A percentile compares a stretch with the other conserved stretches of the same genome.
These are phyloP conservation scores for Theonella swinhoei DNA, from an alignment of 37 sponge, comb jelly and placozoan genomes.

Conservation along the genomic window DNA sequence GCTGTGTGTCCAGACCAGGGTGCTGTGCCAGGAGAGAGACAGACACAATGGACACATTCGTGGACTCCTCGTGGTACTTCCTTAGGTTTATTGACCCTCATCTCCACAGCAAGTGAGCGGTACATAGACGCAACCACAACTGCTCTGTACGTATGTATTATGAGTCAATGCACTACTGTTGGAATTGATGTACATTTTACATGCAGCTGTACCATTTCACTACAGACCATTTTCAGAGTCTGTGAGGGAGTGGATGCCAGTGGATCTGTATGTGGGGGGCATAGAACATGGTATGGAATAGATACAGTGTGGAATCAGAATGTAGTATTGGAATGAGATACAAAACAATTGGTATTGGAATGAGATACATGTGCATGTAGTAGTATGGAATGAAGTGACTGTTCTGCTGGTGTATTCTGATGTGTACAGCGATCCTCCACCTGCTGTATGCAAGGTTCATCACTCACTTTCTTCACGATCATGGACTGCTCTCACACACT, in stretches of 20 bases:
- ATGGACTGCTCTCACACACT: constrained; percentile 56
- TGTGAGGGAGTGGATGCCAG: constrained; percentile 76
- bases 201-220: no score
- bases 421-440: constrained; percentile 84
- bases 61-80: constrained; percentile 93
- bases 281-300: constrained; percentile 92
- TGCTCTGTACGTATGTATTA: no score
- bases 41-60: constrained; percentile 92
- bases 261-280: constrained; percentile 86
- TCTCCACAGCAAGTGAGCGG: not conserved
- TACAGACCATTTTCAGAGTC: constrained; percentile 45
- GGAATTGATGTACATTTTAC: no score
- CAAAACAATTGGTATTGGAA: not conserved
- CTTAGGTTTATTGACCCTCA: constrained; percentile 68
- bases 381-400: no score
- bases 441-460: constrained; percentile 90
- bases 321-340: not conserved
- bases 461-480: constrained; percentile 74
- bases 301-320: no score
- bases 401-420: no score
- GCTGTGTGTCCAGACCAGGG: not conserved
- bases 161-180: no score
- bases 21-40: constrained; percentile 65
- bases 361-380: not conserved
- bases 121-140: not conserved